Evolutionary conservation across 2,888 invertebrate species (phyloP).

Genomic region (Andrena bicolor): DNA sequence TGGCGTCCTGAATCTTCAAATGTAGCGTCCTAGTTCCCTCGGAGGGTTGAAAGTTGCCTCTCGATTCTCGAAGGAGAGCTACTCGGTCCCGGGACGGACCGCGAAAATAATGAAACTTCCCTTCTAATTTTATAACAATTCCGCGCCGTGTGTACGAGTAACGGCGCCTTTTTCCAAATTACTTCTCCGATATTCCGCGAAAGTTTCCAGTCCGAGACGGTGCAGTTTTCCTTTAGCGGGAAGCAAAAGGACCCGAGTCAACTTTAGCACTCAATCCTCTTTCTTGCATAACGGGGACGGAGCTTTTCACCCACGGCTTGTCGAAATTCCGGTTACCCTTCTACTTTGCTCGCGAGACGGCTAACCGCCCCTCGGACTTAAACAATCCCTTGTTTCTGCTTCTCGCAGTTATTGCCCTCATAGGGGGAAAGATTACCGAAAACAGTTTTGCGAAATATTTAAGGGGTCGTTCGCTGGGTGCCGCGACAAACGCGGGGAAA

Average conservation of each 20-base stretch:
- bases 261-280: slow-evolving; percentile 50
- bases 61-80: not conserved
- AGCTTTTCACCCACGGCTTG: slow-evolving; percentile 27
- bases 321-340: slow-evolving; percentile 44
- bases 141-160: not conserved
- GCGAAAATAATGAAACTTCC: slow-evolving; percentile 28
- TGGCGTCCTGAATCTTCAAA: slow-evolving; percentile 16
- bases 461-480: not conserved
- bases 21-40: not conserved
- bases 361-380: slow-evolving; percentile 35
- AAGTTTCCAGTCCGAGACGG: slow-evolving; percentile 11
- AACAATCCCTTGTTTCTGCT: slow-evolving; percentile 8
- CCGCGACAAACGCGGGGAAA: slow-evolving; percentile 10
- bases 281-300: slow-evolving; percentile 35
- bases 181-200: slow-evolving; percentile 40
- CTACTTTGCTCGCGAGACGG: slow-evolving; percentile 5
- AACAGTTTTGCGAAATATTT: slow-evolving; percentile 30
- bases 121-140: slow-evolving; percentile 22
- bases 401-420: slow-evolving; percentile 31
- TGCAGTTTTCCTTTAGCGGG: not conserved
- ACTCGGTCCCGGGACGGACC: not conserved
- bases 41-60: not conserved
- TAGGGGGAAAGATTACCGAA: slow-evolving; percentile 22
- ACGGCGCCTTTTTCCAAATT: slow-evolving; percentile 31
- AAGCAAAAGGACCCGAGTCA: not conserved